phyloP scores from a whole-genome alignment of 2,113 vertebrate species.

The Lampris incognitus region DNA sequence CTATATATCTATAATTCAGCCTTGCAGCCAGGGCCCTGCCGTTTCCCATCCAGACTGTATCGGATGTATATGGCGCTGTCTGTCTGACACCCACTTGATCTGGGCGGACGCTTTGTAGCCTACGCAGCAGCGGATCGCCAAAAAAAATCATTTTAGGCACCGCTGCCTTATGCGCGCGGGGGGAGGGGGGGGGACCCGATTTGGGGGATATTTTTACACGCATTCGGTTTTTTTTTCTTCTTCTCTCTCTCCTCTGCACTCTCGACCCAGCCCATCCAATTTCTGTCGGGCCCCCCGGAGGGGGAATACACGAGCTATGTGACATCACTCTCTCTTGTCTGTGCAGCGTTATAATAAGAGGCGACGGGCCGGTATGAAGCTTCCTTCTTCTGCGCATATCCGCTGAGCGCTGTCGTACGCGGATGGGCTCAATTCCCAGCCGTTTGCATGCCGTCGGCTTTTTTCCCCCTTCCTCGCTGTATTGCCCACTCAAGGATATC shows the following conservation, averaged over 20 bases:
- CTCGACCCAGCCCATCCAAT: slow-evolving; percentile 64
- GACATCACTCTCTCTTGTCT: slow-evolving; percentile 77
- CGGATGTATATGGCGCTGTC: slow-evolving; percentile 65
- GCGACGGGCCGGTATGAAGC: slow-evolving; percentile 70
- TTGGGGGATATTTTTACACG: slow-evolving; percentile 38
- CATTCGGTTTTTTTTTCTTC: slow-evolving; percentile 43
- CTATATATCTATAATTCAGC: slow-evolving; percentile 19
- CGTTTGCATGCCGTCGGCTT: slow-evolving; percentile 58
- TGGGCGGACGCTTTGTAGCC: slow-evolving; percentile 66
- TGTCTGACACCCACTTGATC: slow-evolving; percentile 67
- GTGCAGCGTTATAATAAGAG: slow-evolving; percentile 63
- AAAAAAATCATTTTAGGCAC: slow-evolving; percentile 71
- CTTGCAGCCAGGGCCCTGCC: slow-evolving; percentile 41
- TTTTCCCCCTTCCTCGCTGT: slow-evolving; percentile 4
- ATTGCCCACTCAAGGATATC: slow-evolving; percentile 76
- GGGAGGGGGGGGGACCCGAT: no score
- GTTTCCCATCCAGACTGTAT: slow-evolving; percentile 34
- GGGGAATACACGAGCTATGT: slow-evolving; percentile 49
- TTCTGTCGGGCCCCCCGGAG: slow-evolving; percentile 21
- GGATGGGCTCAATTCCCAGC: slow-evolving; percentile 64
- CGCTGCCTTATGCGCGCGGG: no score
- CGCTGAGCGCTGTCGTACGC: slow-evolving; percentile 68
- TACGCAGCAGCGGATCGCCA: slow-evolving; percentile 70
- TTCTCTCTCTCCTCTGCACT: slow-evolving; percentile 43
- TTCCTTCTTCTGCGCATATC: slow-evolving; percentile 70